Conservation (phyloP, 37 sponge, comb jelly and placozoan genomes). For the Ephydatia muelleri region DNA sequence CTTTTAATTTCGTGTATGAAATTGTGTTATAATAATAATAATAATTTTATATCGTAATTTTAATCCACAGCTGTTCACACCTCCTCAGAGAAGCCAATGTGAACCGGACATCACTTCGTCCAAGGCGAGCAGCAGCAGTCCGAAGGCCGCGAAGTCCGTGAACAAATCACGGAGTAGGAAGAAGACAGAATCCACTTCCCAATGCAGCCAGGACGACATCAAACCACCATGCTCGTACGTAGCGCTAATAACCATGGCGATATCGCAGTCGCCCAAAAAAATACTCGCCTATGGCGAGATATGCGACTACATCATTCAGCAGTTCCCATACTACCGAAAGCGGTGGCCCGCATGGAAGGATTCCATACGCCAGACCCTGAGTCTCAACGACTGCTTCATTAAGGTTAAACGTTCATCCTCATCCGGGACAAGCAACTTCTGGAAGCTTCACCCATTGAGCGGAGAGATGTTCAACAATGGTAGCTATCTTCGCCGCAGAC, state of each 20-base stretch:
- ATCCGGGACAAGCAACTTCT: conserved; percentile 73
- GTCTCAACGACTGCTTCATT: conserved; percentile 74
- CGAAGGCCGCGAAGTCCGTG: background rate
- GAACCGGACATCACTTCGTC: background rate
- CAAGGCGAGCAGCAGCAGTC: too few species aligned
- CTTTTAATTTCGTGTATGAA: too few species aligned
- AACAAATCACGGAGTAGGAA: background rate
- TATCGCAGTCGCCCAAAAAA: too few species aligned
- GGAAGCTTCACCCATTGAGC: conserved; percentile 73
- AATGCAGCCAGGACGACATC: conserved; percentile 20
- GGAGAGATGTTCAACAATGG: conserved; percentile 76
- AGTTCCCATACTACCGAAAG: conserved; percentile 68
- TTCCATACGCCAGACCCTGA: conserved; percentile 70
- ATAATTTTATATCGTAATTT: too few species aligned
- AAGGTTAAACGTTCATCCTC: conserved; percentile 64
- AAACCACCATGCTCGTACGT: too few species aligned
- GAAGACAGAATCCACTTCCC: background rate
- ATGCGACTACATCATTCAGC: conserved; percentile 72
- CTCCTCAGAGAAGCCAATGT: background rate
- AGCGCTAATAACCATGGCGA: too few species aligned
- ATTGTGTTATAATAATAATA: too few species aligned
- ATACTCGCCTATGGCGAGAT: too few species aligned
- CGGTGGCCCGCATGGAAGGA: conserved; percentile 73
- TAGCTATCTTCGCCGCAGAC: conserved; percentile 59
- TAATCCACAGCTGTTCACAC: too few species aligned